Evolutionary conservation across 2,113 vertebrate species (phyloP), one percentile per base, ranked within the genome.

Genomic region (Amblyopsis rosae): DNA sequence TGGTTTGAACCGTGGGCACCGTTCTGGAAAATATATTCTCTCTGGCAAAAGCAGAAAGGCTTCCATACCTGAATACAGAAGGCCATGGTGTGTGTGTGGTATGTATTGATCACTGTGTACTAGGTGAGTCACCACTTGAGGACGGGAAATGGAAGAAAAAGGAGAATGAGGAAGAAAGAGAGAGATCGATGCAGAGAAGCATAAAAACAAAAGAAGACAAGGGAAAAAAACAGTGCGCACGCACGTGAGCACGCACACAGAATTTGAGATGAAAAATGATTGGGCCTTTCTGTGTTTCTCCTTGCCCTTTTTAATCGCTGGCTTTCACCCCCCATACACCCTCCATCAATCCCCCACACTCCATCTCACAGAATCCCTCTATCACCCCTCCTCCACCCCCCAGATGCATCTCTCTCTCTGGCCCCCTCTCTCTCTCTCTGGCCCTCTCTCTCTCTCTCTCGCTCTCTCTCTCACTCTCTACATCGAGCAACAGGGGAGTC

Each of bases 231-330:
- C 59, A n/a, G 47, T 45, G 41, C 59, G 19, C 60, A 26, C n/a
- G 48, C 45, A 62, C 46, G 26, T 26, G 26, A 26, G 26, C 26
- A 62, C 41, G 16, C 45, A 62, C n/a, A 4, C 41, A 19, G 15
- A 62, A 48, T 9, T 17, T 62, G 17, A 33, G 56, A 58, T 32
- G 56, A 58, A 58, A 58, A 58, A 58, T 26, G n/a, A 1, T 17
- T 8, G 13, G 16, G 91, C 91, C 90, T 91, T 85, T 88, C 91
- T 75, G n/a, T 17, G 16, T 19, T 93, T 81, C 15, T 17, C 10
- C 46, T 41, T 47, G 16, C 16, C 55, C 57, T 62, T 60, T 59
- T 71, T 69, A 64, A 59, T 69, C 69, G 84, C 82, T 72, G 79
- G 88, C 92, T 85, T 91, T 89, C 89, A 57, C 89, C 47, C 47